Percentiles rank a stretch among this genome's conserved stretches.
These are phyloP conservation scores for Spizella passerina DNA, from an alignment of 2,797 vertebrate species.

Conservation along the genomic window DNA sequence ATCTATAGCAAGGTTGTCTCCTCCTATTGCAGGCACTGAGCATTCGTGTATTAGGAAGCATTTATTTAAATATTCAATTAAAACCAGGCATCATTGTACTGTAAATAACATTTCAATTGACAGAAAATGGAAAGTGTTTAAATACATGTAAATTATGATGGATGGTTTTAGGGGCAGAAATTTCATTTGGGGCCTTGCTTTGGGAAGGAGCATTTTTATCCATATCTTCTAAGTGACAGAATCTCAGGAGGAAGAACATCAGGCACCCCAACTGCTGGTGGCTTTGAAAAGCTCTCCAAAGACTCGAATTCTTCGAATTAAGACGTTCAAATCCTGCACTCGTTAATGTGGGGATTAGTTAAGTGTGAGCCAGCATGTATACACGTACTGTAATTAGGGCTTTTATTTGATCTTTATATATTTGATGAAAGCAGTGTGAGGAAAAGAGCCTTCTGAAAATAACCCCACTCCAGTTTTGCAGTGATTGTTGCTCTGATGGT, in stretches of 20 bases:
- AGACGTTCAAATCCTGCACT: not conserved
- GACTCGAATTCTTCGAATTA: not conserved
- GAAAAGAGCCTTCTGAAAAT: not conserved
- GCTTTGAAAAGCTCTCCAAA: conserved; percentile 31
- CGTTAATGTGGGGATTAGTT: not conserved
- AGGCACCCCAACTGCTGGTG: conserved; percentile 19
- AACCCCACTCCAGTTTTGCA: not conserved
- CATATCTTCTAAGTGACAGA: not conserved
- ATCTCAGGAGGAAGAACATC: conserved; percentile 13
- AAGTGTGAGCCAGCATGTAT: not conserved
- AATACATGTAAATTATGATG: not conserved
- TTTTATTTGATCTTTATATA: conserved; percentile 5
- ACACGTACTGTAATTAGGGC: not conserved
- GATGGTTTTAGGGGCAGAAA: not conserved
- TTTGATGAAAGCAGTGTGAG: not conserved
- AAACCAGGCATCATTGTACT: not conserved
- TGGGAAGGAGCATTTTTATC: not conserved
- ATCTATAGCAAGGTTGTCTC: not conserved
- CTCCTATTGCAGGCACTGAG: not conserved
- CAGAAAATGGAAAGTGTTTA: conserved; percentile 9
- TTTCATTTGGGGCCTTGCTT: not conserved
- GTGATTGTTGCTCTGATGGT: not conserved
- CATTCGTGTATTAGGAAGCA: not conserved
- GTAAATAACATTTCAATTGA: conserved; percentile 11
- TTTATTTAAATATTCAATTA: conserved; percentile 7